A percentile compares a stretch with the other conserved stretches of the same genome.
These are phyloP conservation scores for Lasioglossum baleicum DNA, from an alignment of 1,140 invertebrate genomes.

Conservation along the genomic window DNA sequence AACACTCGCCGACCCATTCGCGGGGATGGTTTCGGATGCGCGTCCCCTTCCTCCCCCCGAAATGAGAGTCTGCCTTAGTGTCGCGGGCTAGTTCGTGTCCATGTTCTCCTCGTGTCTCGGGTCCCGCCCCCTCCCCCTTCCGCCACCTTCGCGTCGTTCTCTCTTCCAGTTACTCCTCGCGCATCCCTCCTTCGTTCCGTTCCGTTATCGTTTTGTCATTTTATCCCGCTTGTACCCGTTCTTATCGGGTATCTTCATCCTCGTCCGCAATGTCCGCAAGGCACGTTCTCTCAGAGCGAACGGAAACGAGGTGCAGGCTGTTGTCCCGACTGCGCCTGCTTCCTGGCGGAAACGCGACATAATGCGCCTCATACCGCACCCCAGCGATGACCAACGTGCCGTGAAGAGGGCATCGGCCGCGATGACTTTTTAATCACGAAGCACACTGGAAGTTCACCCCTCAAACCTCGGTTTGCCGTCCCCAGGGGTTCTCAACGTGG, in stretches of 20 bases:
- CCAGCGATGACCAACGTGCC: constrained; percentile 61
- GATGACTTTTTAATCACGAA: constrained; percentile 65
- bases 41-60: constrained; percentile 34
- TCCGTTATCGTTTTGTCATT: constrained; percentile 3
- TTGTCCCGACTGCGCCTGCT: constrained; percentile 59
- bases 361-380: constrained; percentile 56
- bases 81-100: constrained; percentile 49
- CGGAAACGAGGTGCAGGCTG: constrained; percentile 51
- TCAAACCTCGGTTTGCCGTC: constrained; percentile 38
- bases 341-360: constrained; percentile 62
- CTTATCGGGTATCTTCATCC: constrained; percentile 20
- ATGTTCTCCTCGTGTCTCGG: background rate
- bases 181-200: background rate
- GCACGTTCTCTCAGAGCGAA: constrained; percentile 48
- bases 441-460: constrained; percentile 51
- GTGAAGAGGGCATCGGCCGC: constrained; percentile 63
- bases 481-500: constrained; percentile 49
- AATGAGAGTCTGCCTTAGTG: constrained; percentile 58
- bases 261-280: constrained; percentile 38
- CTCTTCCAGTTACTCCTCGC: background rate
- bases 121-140: background rate
- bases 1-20: constrained; percentile 66
- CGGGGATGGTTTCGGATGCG: constrained; percentile 54
- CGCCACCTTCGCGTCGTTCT: background rate
- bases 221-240: constrained; percentile 4